Base-by-base conservation (phyloP, 1,140 invertebrate genomes). In the Diorhabda carinulata region DNA sequence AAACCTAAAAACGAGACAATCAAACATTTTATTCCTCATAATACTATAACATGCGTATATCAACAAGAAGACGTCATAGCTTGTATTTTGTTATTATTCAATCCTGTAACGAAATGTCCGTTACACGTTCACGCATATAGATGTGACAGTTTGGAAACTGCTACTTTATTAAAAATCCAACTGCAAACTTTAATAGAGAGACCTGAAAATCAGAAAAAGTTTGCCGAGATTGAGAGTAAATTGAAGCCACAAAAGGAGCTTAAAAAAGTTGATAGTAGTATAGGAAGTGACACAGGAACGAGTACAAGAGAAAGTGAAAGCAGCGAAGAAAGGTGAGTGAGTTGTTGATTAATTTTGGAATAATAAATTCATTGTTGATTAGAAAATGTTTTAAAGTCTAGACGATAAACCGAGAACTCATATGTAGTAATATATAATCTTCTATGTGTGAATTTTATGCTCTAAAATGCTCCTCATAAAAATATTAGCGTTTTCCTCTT, bases 21-120 rank as follows among this genome's bases (percentile, higher is more conserved):
- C 64, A 98, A 97, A 80, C 95, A 98, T 79, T 92, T 97, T 82
- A 96, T 98, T 73, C 94, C 95, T n/a, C 92, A 94, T 80, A 91
- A 94, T 81, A 93, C 93, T 72, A 91, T 97, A 76, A 93, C 94
- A 40, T 95, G 92, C 77, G 89, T 92, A 68, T 91, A 85, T n/a
- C 83, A 92, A 78, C 88, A 93, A 61, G 93, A 94, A 64, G 95
- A 97, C 79, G 88, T 97, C 25, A 94, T 97, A n/a, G 92, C 92
- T 7, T 93, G 92, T 69, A 93, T 96, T 52, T 84, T 97, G 61
- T 83, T 97, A 43, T 86, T 97, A 5, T 95, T 94, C 77, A 97
- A 97, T 84, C 95, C 96, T 1, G 88, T 94, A 43, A 98, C 95
- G 1, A 91, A 94, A 70, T 89, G 88, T 72, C 87, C 87, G 0